phyloP scores from a whole-genome alignment of 2,888 invertebrate genomes.

The Caenorhabditis sinica region DNA sequence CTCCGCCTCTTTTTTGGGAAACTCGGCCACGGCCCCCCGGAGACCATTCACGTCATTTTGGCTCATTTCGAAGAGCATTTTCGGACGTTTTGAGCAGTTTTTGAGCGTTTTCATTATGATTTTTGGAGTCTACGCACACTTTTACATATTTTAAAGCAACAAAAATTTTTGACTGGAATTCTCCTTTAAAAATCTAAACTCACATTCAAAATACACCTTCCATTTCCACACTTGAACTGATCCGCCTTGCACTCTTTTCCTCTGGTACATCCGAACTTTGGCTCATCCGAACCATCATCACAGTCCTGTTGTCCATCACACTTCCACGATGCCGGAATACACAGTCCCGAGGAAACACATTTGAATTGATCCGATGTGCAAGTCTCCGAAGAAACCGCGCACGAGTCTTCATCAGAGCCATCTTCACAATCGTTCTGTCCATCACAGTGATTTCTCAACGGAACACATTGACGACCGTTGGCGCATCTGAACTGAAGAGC shows the following conservation, averaged over 20 bases:
- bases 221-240: slow-evolving; percentile 84
- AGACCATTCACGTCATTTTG: no score
- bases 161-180: no score
- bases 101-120: no score
- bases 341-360: slow-evolving; percentile 88
- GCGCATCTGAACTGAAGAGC: slow-evolving; percentile 87
- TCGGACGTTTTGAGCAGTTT: no score
- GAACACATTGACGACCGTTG: slow-evolving; percentile 93
- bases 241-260: slow-evolving; percentile 77
- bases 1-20: no score
- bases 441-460: slow-evolving; percentile 93
- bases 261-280: slow-evolving; percentile 75
- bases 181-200: slow-evolving; percentile 16
- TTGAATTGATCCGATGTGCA: slow-evolving; percentile 83
- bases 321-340: slow-evolving; percentile 95
- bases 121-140: no score
- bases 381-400: slow-evolving; percentile 61
- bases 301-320: slow-evolving; percentile 97
- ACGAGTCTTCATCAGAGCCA: slow-evolving; percentile 87
- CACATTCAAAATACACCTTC: slow-evolving; percentile 82
- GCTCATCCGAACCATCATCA: slow-evolving; percentile 94
- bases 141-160: no score
- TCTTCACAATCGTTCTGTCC: slow-evolving; percentile 96
- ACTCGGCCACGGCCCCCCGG: no score
- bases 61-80: no score